Evolutionary conservation across 2,113 vertebrate genomes (phyloP), one percentile per base, ranked within the genome.

Genomic region (Xiphophorus hellerii): DNA sequence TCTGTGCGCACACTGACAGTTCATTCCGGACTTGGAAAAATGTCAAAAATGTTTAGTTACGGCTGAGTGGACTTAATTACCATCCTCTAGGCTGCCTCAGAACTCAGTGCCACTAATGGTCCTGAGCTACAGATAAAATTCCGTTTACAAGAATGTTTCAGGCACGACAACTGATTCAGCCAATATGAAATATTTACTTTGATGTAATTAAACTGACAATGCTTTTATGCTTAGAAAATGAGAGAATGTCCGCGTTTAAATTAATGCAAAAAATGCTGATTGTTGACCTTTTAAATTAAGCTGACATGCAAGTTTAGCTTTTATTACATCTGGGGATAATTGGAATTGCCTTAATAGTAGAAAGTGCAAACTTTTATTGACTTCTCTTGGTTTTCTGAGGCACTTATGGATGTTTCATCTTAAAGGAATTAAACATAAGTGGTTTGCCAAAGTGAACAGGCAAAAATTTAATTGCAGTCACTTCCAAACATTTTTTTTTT

Each of bases 31-130:
- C 95, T 95, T 96, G 96, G 95, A 97, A 96, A 96, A 97, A 98
- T 95, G 96, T 99, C 97, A 97, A 96, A 97, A 98, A 96, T 97
- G 95, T 96, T 99, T 98, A 98, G 96, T 96, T 96, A 96, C 95
- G 96, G 96, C 96, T 95, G 95, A 95, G 93, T 96, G 96, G 96
- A 98, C 96, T 99, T 99, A 98, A 99, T 99, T 98, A 97, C 96
- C 91, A 93, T 94, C 95, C 96, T 96, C 82, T 93, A 94, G 96
- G 95, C 96, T 92, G 94, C 94, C 93, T 94, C 94, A 95, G 94
- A 96, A 95, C 96, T 91, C 88, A 95, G 94, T 93, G 92, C 95
- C 92, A 94, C 95, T 98, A 97, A 98, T 98, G 96, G 96, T 95
- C 96, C 94, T 92, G 93, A 96, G 95, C 95, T 96, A 94, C 96